Conservation (phyloP, 2,113 vertebrate species). For the Lipophrys pholis region DNA sequence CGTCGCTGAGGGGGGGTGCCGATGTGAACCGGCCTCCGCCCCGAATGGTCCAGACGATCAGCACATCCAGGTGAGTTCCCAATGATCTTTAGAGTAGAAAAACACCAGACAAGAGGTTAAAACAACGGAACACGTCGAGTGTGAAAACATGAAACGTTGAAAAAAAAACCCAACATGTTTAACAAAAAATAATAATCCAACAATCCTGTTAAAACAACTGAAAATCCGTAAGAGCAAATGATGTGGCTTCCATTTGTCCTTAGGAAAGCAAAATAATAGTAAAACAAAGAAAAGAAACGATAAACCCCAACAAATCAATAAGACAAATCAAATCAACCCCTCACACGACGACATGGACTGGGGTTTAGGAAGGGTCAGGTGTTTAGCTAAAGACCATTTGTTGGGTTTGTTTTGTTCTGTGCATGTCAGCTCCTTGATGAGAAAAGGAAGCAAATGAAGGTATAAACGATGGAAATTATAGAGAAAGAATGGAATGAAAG, state of each 20-base stretch:
- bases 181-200: slow-evolving; percentile 41
- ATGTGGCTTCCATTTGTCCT: slow-evolving; percentile 76
- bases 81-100: slow-evolving; percentile 89
- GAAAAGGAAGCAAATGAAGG: slow-evolving; percentile 51
- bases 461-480: slow-evolving; percentile 14
- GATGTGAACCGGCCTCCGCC: slow-evolving; percentile 86
- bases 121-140: neutral
- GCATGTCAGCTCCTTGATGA: slow-evolving; percentile 74
- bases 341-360: slow-evolving; percentile 75
- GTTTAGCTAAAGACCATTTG: slow-evolving; percentile 89
- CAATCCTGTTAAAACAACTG: slow-evolving; percentile 70
- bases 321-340: slow-evolving; percentile 74
- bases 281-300: slow-evolving; percentile 55
- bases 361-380: slow-evolving; percentile 70
- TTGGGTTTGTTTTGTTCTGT: slow-evolving; percentile 85
- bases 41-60: slow-evolving; percentile 86
- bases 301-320: slow-evolving; percentile 63
- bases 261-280: slow-evolving; percentile 69
- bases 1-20: slow-evolving; percentile 86
- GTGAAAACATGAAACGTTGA: slow-evolving; percentile 15
- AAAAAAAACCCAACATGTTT: slow-evolving; percentile 10
- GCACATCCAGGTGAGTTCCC: slow-evolving; percentile 89
- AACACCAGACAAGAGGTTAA: slow-evolving; percentile 68
- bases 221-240: slow-evolving; percentile 77
- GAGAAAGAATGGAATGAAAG: slow-evolving; percentile 1